Conservation (phyloP, 2,888 invertebrate genomes). For the Chrysodeixis includens region DNA sequence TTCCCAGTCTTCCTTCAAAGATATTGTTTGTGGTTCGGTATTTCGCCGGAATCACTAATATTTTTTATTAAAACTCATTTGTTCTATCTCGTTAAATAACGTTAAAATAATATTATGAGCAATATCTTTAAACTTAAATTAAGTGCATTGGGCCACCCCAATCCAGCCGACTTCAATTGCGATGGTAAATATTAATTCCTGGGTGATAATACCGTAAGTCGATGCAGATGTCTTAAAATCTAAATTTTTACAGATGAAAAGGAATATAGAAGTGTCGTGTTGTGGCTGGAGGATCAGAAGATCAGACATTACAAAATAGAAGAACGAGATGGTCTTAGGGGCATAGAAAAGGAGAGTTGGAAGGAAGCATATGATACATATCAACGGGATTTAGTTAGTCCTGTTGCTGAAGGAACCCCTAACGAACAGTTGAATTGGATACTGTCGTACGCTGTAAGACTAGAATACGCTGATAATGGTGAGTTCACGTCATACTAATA, state of each 20-base stretch:
- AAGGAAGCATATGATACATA: slow-evolving; percentile 92
- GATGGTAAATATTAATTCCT: slow-evolving; percentile 88
- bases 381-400: slow-evolving; percentile 93
- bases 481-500: slow-evolving; percentile 39
- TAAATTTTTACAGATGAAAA: slow-evolving; percentile 91
- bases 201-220: slow-evolving; percentile 2
- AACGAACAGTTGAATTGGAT: slow-evolving; percentile 95
- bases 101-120: slow-evolving; percentile 59
- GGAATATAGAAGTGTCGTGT: slow-evolving; percentile 93
- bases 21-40: slow-evolving; percentile 1
- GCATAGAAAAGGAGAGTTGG: slow-evolving; percentile 92
- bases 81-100: slow-evolving; percentile 16
- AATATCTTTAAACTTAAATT: slow-evolving; percentile 94
- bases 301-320: slow-evolving; percentile 96
- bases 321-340: slow-evolving; percentile 92
- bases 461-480: slow-evolving; percentile 95
- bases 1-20: not conserved
- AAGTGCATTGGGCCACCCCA: slow-evolving; percentile 93
- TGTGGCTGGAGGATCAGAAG: slow-evolving; percentile 98
- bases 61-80: slow-evolving; percentile 23
- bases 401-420: slow-evolving; percentile 88
- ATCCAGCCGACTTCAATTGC: slow-evolving; percentile 91
- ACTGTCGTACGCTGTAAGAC: slow-evolving; percentile 94
- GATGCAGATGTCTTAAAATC: slow-evolving; percentile 7
- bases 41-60: slow-evolving; percentile 28